phyloP scores from a whole-genome alignment of 2,113 vertebrate genomes.

The Istiophorus platypterus region DNA sequence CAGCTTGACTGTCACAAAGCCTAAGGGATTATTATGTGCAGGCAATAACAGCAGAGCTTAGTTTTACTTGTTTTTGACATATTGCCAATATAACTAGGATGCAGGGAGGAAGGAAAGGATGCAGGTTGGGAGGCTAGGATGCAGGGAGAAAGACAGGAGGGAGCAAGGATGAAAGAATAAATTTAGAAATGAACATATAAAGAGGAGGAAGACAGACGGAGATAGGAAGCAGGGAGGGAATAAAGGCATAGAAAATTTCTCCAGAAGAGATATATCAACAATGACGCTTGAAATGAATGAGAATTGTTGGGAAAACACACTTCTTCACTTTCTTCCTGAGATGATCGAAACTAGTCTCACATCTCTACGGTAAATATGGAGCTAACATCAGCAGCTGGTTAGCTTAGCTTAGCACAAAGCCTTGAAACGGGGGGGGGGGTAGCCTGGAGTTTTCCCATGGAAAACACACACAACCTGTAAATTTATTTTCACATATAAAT shows the following conservation, averaged over 20 bases:
- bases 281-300: no score
- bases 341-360: not conserved
- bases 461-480: no score
- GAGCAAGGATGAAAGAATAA: not conserved
- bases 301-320: no score
- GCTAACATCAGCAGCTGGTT: not conserved
- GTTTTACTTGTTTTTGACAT: no score
- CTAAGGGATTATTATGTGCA: no score
- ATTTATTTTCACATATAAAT: no score
- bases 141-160: not conserved
- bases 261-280: no score
- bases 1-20: no score
- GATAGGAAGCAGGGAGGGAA: not conserved
- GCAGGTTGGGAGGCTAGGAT: no score
- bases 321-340: no score
- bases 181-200: not conserved
- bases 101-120: slow-evolving; percentile 2
- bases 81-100: not conserved
- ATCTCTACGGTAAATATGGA: not conserved
- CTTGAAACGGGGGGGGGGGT: no score
- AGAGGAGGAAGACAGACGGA: not conserved
- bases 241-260: not conserved
- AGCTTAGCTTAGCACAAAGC: not conserved
- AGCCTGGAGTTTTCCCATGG: no score
- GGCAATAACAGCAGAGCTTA: not conserved